A percentile compares a stretch with the other conserved stretches of the same genome.
These are phyloP conservation scores for Paedocypris sp. DNA, from an alignment of 2,113 vertebrate species.

Conservation along the genomic window DNA sequence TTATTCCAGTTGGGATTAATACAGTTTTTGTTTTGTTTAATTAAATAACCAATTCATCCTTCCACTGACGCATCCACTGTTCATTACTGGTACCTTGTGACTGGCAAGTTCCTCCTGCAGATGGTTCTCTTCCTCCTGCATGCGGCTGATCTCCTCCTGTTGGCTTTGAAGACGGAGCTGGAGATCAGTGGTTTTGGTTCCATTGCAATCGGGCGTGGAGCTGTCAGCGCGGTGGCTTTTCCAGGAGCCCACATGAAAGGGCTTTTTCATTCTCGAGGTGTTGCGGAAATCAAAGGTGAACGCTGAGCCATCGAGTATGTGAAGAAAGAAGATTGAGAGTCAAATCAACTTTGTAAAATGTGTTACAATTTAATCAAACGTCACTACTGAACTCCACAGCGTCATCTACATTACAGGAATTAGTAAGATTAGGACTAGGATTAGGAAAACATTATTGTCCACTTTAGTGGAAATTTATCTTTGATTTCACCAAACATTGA, in stretches of 20 bases:
- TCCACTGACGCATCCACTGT: too few species aligned
- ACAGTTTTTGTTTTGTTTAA: too few species aligned
- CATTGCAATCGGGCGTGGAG: conserved; percentile 56
- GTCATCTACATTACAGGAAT: too few species aligned
- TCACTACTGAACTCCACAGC: too few species aligned
- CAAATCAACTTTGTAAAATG: too few species aligned
- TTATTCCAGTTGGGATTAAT: too few species aligned
- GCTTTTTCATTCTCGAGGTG: conserved; percentile 63
- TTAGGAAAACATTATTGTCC: too few species aligned
- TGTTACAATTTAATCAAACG: too few species aligned
- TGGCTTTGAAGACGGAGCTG: conserved; percentile 73
- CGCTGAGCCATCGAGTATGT: conserved; percentile 64
- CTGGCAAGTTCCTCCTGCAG: conserved; percentile 64
- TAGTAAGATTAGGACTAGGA: too few species aligned
- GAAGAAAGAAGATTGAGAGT: background rate
- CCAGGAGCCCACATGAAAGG: conserved; percentile 56
- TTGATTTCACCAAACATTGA: too few species aligned
- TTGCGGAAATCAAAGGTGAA: conserved; percentile 80
- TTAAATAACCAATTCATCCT: too few species aligned
- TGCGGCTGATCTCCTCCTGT: conserved; percentile 71
- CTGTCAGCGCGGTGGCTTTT: conserved; percentile 56
- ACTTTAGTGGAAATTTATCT: too few species aligned
- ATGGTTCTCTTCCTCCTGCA: conserved; percentile 72
- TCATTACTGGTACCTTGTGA: conserved; percentile 63
- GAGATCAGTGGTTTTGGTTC: conserved; percentile 55